phyloP scores from a whole-genome alignment of 1,140 invertebrate species.

The Pygmarrhopalites habei region DNA sequence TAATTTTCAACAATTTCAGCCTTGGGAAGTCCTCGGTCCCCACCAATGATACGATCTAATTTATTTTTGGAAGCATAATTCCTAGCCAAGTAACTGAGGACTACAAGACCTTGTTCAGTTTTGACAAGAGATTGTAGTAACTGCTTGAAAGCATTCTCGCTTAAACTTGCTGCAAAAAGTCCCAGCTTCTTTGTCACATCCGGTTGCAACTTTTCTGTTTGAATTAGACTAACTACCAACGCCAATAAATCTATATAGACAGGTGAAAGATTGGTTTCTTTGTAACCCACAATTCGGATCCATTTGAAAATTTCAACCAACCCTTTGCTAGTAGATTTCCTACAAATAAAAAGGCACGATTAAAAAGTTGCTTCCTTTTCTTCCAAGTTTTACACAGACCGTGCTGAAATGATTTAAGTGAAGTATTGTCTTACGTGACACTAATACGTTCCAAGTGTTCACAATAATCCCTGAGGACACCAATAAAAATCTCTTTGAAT shows the following conservation, averaged over 20 bases:
- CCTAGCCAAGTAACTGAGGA: background rate
- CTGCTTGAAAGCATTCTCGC: background rate
- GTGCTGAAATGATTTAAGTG: too few relatives aligned
- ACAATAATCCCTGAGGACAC: background rate
- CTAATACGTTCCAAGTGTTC: background rate
- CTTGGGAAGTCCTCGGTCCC: constrained; percentile 42
- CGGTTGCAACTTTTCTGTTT: background rate
- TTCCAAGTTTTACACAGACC: too few relatives aligned
- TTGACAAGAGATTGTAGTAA: background rate
- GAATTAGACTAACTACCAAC: background rate
- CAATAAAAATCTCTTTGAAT: constrained; percentile 14
- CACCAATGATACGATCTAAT: background rate
- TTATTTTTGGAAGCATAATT: background rate
- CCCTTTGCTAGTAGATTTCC: constrained; percentile 17
- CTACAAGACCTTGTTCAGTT: constrained; percentile 13
- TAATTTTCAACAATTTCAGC: constrained; percentile 62
- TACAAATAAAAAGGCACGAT: too few relatives aligned
- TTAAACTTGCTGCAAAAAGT: background rate
- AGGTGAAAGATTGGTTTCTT: background rate
- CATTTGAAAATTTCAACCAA: constrained; percentile 14
- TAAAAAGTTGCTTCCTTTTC: background rate
- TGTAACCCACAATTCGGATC: background rate
- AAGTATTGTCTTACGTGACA: constrained; percentile 13
- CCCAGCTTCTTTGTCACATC: background rate
- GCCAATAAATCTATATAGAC: background rate